phyloP scores from a whole-genome alignment of 2,888 invertebrate genomes.

The Gryllus longicercus region DNA sequence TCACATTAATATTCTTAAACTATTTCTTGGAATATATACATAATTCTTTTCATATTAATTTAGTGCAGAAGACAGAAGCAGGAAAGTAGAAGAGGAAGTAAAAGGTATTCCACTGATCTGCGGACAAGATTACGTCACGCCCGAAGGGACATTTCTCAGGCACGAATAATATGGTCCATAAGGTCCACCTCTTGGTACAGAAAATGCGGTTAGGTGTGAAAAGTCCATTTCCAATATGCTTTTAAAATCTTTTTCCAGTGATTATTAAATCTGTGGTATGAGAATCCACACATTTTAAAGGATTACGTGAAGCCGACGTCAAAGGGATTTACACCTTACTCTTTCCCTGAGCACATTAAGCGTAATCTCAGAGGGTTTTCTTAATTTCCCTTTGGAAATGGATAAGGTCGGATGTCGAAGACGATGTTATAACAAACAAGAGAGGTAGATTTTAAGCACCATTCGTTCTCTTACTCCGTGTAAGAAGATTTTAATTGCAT shows the following conservation, averaged over 20 bases:
- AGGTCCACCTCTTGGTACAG: background rate
- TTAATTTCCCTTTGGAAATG: background rate
- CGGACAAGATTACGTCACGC: background rate
- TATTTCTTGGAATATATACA: too few relatives aligned
- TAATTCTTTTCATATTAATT: too few relatives aligned
- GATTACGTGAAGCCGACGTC: background rate
- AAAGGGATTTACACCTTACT: slow-evolving; percentile 7
- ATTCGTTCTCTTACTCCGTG: too few relatives aligned
- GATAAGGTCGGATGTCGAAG: background rate
- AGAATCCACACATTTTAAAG: slow-evolving; percentile 8
- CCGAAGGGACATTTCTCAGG: background rate
- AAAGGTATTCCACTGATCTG: background rate
- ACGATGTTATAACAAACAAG: background rate
- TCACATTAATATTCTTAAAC: too few relatives aligned
- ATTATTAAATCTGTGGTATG: slow-evolving; percentile 1
- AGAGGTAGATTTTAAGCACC: background rate
- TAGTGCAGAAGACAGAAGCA: too few relatives aligned
- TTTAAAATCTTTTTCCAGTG: slow-evolving; percentile 6
- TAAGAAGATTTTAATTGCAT: too few relatives aligned
- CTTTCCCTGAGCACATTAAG: background rate
- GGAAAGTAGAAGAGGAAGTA: background rate
- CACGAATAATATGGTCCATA: background rate
- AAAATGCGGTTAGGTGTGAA: slow-evolving; percentile 5
- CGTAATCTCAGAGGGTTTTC: background rate
- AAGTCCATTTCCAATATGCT: slow-evolving; percentile 11